phyloP scores from a whole-genome alignment of 1,140 invertebrate species.

The Trichonephila clavata region DNA sequence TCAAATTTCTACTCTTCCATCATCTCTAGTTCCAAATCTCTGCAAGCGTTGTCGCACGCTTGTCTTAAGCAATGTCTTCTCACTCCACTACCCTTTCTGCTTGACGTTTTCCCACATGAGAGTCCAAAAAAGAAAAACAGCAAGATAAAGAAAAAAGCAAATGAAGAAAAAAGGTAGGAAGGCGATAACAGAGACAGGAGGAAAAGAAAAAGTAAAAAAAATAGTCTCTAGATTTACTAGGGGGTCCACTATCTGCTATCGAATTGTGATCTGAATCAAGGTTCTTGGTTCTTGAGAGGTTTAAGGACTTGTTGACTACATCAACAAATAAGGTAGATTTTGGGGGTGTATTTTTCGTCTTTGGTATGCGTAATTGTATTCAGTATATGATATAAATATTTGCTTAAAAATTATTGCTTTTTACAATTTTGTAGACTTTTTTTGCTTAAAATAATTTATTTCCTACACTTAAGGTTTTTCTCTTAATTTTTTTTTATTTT shows the following conservation, averaged over 20 bases:
- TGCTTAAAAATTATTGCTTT: too few relatives aligned
- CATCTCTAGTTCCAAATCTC: slow-evolving; percentile 48
- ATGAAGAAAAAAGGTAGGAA: not conserved
- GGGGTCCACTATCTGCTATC: not conserved
- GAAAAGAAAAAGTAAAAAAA: not conserved
- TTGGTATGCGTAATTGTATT: too few relatives aligned
- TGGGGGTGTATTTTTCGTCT: too few relatives aligned
- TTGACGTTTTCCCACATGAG: slow-evolving; percentile 20
- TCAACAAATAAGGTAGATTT: too few relatives aligned
- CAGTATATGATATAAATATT: too few relatives aligned
- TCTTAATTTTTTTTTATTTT: too few relatives aligned
- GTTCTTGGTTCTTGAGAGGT: too few relatives aligned
- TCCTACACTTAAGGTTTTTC: too few relatives aligned
- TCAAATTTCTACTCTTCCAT: not conserved
- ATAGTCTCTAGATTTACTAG: not conserved
- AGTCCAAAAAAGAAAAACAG: too few relatives aligned
- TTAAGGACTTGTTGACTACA: too few relatives aligned
- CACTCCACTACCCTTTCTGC: slow-evolving; percentile 64
- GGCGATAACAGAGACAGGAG: not conserved
- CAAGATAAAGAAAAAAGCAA: slow-evolving; percentile 1
- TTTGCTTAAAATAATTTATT: too few relatives aligned
- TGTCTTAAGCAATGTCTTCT: slow-evolving; percentile 69
- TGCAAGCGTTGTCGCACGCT: slow-evolving; percentile 67
- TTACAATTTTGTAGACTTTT: too few relatives aligned
- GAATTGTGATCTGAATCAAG: not conserved